Percentiles rank a stretch among this genome's conserved stretches.
phyloP scores from a whole-genome alignment of 2,113 vertebrate species.

The Silurus asotus region DNA sequence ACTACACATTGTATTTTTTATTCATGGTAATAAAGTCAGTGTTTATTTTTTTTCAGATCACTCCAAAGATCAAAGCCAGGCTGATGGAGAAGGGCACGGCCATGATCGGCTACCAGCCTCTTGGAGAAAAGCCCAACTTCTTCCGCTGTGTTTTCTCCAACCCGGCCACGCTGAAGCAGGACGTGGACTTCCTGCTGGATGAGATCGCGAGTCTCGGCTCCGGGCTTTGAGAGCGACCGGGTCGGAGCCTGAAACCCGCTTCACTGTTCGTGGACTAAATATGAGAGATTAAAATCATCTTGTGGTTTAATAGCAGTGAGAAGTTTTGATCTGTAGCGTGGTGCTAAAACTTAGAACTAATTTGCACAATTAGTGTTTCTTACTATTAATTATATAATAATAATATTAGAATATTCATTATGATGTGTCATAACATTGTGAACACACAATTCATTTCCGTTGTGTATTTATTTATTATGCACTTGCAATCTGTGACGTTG shows the following conservation, averaged over 20 bases:
- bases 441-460: background rate
- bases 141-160: constrained; percentile 75
- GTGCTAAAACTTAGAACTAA: background rate
- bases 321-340: background rate
- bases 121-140: constrained; percentile 67
- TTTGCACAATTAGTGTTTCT: background rate
- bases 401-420: background rate
- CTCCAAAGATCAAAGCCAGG: constrained; percentile 70
- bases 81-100: constrained; percentile 67
- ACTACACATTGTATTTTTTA: background rate
- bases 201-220: constrained; percentile 64
- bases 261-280: background rate
- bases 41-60: constrained; percentile 59
- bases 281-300: background rate
- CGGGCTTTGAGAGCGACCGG: constrained; percentile 56
- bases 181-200: constrained; percentile 72
- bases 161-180: constrained; percentile 62
- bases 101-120: constrained; percentile 69
- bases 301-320: no score
- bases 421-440: background rate
- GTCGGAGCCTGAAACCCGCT: background rate
- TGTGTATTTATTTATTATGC: background rate
- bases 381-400: background rate
- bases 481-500: background rate
- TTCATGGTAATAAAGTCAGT: background rate